phyloP scores from a whole-genome alignment of 2,888 invertebrate species.

The Coelopa pilipes region DNA sequence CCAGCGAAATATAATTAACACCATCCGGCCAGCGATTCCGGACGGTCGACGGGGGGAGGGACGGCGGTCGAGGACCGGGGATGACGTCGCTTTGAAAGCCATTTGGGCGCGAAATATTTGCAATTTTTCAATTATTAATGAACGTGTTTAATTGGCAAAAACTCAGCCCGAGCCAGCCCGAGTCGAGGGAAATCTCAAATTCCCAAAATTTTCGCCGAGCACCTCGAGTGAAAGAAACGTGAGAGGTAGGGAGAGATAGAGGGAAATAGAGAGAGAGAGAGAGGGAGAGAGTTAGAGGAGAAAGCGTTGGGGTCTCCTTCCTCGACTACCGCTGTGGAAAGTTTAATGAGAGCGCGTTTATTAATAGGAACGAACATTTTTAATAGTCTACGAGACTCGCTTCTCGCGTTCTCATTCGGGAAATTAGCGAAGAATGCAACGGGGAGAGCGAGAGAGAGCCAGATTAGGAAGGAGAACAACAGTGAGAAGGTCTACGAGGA shows the following conservation, averaged over 20 bases:
- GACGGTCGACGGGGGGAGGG: no score
- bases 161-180: background rate
- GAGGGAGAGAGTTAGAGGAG: no score
- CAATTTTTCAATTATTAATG: conserved; percentile 26
- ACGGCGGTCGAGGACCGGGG: no score
- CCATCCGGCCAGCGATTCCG: no score
- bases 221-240: background rate
- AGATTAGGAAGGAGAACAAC: background rate
- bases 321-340: background rate
- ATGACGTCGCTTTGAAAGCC: background rate
- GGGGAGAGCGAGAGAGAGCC: background rate
- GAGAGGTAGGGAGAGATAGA: no score
- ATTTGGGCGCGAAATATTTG: conserved; percentile 8
- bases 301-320: conserved; percentile 4
- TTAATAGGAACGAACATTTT: conserved; percentile 24
- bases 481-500: background rate
- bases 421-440: conserved; percentile 19
- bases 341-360: conserved; percentile 19
- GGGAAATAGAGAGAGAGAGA: no score
- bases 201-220: conserved; percentile 1
- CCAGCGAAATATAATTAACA: no score
- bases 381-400: background rate
- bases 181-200: conserved; percentile 1
- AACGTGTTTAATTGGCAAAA: conserved; percentile 18
- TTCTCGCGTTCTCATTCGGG: no score